Conservation (phyloP, 1,140 invertebrate species). For the Akabosia matsudoensis region DNA sequence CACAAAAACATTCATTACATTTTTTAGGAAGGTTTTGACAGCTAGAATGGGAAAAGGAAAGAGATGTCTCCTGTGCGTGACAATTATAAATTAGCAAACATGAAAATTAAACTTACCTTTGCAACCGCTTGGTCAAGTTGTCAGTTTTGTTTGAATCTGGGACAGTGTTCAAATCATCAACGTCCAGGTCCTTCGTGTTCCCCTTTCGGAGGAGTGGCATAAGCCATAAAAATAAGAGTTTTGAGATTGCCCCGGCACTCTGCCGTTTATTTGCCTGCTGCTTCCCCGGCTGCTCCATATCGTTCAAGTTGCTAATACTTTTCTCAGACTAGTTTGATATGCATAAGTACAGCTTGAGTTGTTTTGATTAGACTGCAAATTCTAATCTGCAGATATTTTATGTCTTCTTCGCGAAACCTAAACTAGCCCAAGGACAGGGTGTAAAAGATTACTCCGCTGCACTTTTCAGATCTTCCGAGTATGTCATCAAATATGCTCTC, state of each 20-base stretch:
- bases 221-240: conserved; percentile 40
- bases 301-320: neutral
- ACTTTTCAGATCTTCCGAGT: too few species aligned
- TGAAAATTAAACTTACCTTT: conserved; percentile 25
- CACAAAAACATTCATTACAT: neutral
- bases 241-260: conserved; percentile 8
- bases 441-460: too few species aligned
- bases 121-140: neutral
- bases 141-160: conserved; percentile 26
- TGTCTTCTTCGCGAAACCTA: too few species aligned
- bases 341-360: too few species aligned
- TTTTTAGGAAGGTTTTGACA: neutral
- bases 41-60: neutral
- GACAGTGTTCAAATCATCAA: conserved; percentile 47
- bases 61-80: too few species aligned
- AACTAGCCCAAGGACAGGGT: too few species aligned
- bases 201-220: conserved; percentile 42
- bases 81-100: too few species aligned
- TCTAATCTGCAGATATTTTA: too few species aligned
- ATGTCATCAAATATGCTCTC: too few species aligned
- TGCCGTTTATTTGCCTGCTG: conserved; percentile 13
- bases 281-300: neutral
- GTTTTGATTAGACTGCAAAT: too few species aligned
- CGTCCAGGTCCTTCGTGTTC: conserved; percentile 47
- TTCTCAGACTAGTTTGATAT: too few species aligned